Evolutionary conservation across 1,140 invertebrate species (phyloP).

Genomic region (Platyscapa corneri): DNA sequence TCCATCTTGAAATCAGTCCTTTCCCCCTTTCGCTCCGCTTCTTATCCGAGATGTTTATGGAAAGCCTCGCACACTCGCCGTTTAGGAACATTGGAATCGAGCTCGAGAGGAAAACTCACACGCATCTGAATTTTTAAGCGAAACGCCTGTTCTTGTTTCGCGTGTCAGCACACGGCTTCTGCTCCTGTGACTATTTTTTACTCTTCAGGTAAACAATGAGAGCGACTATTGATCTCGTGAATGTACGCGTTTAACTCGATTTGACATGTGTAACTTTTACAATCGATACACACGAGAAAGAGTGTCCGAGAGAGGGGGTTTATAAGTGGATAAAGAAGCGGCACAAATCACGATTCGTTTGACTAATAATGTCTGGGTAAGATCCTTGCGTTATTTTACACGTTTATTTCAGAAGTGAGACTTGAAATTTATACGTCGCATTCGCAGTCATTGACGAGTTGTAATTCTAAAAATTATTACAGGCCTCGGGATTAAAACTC

Average conservation of each 20-base stretch:
- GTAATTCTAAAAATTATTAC: background rate
- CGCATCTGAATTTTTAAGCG: too few species aligned
- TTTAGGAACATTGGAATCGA: background rate
- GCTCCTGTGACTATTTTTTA: too few species aligned
- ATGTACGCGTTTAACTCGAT: background rate
- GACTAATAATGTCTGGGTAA: background rate
- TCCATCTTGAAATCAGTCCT: slow-evolving; percentile 70
- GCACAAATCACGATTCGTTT: background rate
- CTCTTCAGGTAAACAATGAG: slow-evolving; percentile 73
- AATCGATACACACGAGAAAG: background rate
- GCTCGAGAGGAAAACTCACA: background rate
- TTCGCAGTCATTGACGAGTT: slow-evolving; percentile 9
- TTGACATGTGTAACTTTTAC: slow-evolving; percentile 1
- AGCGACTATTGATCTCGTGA: background rate
- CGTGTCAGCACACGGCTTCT: too few species aligned
- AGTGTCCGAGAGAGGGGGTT: background rate
- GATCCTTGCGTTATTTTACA: background rate
- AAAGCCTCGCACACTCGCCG: background rate
- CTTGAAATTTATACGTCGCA: slow-evolving; percentile 16
- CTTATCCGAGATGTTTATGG: slow-evolving; percentile 22
- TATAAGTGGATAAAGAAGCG: background rate
- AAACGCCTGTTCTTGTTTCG: too few species aligned
- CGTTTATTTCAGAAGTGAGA: background rate
- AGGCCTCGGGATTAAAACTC: too few species aligned
- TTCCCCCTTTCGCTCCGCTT: slow-evolving; percentile 51